These are phyloP conservation scores for Galerucella pusilla DNA, from an alignment of 2,888 invertebrate species.

Conservation along the genomic window DNA sequence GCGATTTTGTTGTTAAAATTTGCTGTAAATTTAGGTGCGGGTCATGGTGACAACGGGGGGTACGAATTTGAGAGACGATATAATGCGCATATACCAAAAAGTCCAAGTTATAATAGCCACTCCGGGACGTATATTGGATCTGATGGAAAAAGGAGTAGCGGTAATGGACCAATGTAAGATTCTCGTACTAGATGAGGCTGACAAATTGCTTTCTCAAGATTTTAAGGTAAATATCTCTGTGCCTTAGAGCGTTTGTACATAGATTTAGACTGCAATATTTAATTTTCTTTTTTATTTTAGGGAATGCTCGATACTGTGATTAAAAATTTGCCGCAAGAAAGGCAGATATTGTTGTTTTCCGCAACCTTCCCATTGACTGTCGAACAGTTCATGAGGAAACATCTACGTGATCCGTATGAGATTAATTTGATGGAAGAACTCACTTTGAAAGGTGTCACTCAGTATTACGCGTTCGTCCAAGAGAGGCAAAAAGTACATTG, in stretches of 20 bases:
- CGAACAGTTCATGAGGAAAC: slow-evolving; percentile 98
- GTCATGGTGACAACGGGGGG: slow-evolving; percentile 99
- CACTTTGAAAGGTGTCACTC: slow-evolving; percentile 98
- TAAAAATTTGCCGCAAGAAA: slow-evolving; percentile 89
- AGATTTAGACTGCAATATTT: neutral
- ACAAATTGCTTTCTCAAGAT: slow-evolving; percentile 98
- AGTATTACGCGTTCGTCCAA: slow-evolving; percentile 99
- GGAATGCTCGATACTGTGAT: slow-evolving; percentile 97
- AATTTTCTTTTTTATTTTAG: slow-evolving; percentile 22
- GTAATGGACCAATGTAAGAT: slow-evolving; percentile 97
- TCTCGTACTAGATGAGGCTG: slow-evolving; percentile 98
- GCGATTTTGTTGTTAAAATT: too few species aligned
- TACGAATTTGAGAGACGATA: slow-evolving; percentile 97
- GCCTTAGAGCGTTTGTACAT: too few species aligned
- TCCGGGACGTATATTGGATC: slow-evolving; percentile 98
- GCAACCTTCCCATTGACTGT: slow-evolving; percentile 99
- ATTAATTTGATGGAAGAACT: slow-evolving; percentile 99
- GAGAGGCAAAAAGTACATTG: slow-evolving; percentile 99
- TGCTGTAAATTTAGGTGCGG: slow-evolving; percentile 70
- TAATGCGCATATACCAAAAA: slow-evolving; percentile 99
- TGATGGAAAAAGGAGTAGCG: slow-evolving; percentile 90
- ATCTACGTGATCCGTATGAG: slow-evolving; percentile 97
- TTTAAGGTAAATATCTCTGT: slow-evolving; percentile 67
- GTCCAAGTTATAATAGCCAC: slow-evolving; percentile 99
- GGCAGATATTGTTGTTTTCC: slow-evolving; percentile 98